Percentiles rank a stretch among this genome's conserved stretches.
These are phyloP conservation scores for Scaptomyza caliginosa DNA, from an alignment of 2,888 invertebrate genomes.

Conservation along the genomic window DNA sequence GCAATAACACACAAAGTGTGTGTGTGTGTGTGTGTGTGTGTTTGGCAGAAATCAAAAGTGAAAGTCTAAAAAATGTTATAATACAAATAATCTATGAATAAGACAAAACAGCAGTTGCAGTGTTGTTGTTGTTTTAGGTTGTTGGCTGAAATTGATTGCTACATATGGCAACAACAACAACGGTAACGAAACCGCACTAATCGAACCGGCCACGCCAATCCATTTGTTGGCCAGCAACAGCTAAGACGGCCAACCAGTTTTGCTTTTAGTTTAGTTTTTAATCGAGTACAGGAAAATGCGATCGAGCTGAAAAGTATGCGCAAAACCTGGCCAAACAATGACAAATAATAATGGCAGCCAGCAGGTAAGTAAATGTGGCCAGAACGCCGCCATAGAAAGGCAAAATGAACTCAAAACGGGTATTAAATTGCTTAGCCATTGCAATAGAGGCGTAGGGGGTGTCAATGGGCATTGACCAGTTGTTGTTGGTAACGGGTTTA, in stretches of 20 bases:
- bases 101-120: constrained; percentile 30
- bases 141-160: constrained; percentile 63
- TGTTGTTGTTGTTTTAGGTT: constrained; percentile 31
- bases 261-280: constrained; percentile 19
- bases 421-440: background rate
- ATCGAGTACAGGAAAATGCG: constrained; percentile 56
- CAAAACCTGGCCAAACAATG: constrained; percentile 45
- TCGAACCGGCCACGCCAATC: constrained; percentile 64
- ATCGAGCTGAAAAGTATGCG: constrained; percentile 52
- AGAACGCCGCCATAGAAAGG: constrained; percentile 46
- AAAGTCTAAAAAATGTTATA: constrained; percentile 65
- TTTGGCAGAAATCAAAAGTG: constrained; percentile 56
- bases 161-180: constrained; percentile 64
- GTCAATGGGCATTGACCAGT: constrained; percentile 41
- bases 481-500: constrained; percentile 19
- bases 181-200: constrained; percentile 61
- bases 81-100: constrained; percentile 50
- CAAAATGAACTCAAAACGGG: constrained; percentile 11
- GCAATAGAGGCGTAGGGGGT: constrained; percentile 47
- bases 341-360: constrained; percentile 42
- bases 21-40: background rate
- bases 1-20: background rate
- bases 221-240: constrained; percentile 25
- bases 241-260: constrained; percentile 27
- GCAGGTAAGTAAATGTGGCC: constrained; percentile 33